Base-by-base conservation (phyloP, 2,888 invertebrate species). In the Monopis laevigella region DNA sequence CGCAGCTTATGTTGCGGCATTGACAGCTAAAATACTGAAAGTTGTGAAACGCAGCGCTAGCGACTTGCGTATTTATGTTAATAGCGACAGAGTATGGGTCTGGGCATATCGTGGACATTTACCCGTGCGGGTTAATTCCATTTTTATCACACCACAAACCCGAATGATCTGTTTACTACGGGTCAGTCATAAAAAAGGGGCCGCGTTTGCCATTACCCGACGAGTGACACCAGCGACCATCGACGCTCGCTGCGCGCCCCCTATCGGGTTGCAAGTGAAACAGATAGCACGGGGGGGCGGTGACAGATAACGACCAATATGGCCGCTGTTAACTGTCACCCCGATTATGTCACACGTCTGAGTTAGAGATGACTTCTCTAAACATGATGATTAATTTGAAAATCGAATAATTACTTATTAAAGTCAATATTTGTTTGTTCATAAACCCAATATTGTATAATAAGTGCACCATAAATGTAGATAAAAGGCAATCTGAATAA, bases 141-240 rank as follows among this genome's bases (percentile, higher is more conserved):
- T 77, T 80, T 80, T 80, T 80, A 80, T 78, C 77, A 69, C 78
- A 78, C 75, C 78, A 78, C 78, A 78, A 78, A 77, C 73, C 75
- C 71, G 75, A 78, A 80, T 78, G 78, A 78, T 78, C 78, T 80
- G 78, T 80, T 78, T 80, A 80, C 78, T 80, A 74, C 77, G 77
- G 78, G 73, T 71, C 73, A 75, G 78, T 78, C 75, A 75, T 80
- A 80, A 80, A 80, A 74, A 74, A 63, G 41, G 73, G 78, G 73
- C 71, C 68, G 74, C 65, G 67, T 73, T 71, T 65, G 72, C 71
- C 68, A 74, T 75, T 75, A 75, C 65, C 53, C 57, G 60, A 65
- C 61, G 69, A 73, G 71, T 67, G 32, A 67, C 67, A 58, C 63
- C 56, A 64, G 64, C 58, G 61, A 61, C 60, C 57, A 63, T n/a